These are phyloP conservation scores for Conus betulinus DNA, from an alignment of 1,140 invertebrate genomes.

Conservation along the genomic window DNA sequence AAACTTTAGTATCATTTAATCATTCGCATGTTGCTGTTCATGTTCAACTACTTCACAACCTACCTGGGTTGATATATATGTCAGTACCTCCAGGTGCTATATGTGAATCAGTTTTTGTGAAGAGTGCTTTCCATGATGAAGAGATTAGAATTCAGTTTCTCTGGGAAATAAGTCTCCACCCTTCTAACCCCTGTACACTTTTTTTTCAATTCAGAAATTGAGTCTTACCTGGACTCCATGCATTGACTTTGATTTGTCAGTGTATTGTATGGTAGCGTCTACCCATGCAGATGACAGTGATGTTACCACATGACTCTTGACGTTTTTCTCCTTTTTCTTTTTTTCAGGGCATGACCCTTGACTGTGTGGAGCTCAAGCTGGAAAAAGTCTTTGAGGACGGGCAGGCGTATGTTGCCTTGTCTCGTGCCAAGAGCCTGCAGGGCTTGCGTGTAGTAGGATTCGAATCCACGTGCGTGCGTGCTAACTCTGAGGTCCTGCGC, in stretches of 20 bases:
- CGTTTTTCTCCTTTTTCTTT: constrained; percentile 37
- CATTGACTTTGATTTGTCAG: not conserved
- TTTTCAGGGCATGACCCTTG: constrained; percentile 90
- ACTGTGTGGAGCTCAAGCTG: constrained; percentile 96
- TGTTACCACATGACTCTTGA: not conserved
- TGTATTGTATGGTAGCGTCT: not conserved
- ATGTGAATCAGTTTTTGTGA: too few species aligned
- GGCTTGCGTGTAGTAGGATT: constrained; percentile 92
- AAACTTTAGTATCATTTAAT: too few species aligned
- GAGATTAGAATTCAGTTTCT: too few species aligned
- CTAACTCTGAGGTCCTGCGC: constrained; percentile 88
- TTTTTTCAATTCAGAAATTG: not conserved
- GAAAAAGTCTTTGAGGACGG: constrained; percentile 90
- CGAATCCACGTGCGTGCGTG: constrained; percentile 89
- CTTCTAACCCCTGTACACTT: not conserved
- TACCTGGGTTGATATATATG: too few species aligned
- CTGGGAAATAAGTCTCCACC: too few species aligned
- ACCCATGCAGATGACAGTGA: not conserved
- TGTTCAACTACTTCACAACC: too few species aligned
- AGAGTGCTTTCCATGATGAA: too few species aligned
- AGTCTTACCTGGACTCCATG: not conserved
- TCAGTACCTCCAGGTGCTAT: too few species aligned
- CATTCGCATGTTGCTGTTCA: too few species aligned
- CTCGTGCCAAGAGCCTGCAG: constrained; percentile 90
- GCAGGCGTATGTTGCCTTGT: constrained; percentile 96